Conservation (phyloP, 1,140 invertebrate species). For the Prorops nasuta region DNA sequence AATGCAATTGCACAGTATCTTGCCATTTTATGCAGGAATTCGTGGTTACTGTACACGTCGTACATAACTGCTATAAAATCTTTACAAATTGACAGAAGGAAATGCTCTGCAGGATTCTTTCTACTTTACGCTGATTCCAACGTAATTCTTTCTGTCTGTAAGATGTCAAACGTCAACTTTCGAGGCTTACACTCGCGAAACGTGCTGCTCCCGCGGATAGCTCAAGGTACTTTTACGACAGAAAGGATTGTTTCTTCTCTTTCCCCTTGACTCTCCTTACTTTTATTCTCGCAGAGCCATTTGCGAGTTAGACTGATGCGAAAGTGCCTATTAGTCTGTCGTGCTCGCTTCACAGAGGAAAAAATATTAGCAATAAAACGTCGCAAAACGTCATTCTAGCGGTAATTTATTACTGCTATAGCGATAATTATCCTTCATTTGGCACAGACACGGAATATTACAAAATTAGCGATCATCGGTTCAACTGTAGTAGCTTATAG, state of each 20-base stretch:
- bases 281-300: background rate
- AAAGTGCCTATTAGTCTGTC: conserved; percentile 21
- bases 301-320: conserved; percentile 2
- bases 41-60: too few species aligned
- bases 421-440: conserved; percentile 14
- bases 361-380: conserved; percentile 23
- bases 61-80: too few species aligned
- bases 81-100: too few species aligned
- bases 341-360: conserved; percentile 3
- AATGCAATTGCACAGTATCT: too few species aligned
- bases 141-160: too few species aligned
- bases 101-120: too few species aligned
- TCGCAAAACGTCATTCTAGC: conserved; percentile 11
- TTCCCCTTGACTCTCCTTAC: background rate
- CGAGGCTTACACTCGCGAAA: too few species aligned
- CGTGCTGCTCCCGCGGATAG: too few species aligned
- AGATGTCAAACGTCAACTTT: too few species aligned
- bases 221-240: conserved; percentile 2
- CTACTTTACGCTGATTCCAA: too few species aligned
- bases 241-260: background rate
- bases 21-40: too few species aligned
- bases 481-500: too few species aligned
- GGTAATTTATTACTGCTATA: conserved; percentile 16
- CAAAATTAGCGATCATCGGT: conserved; percentile 13
- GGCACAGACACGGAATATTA: conserved; percentile 10